Base-by-base conservation (phyloP, 2,113 vertebrate genomes). In the Pterocles orientalis region DNA sequence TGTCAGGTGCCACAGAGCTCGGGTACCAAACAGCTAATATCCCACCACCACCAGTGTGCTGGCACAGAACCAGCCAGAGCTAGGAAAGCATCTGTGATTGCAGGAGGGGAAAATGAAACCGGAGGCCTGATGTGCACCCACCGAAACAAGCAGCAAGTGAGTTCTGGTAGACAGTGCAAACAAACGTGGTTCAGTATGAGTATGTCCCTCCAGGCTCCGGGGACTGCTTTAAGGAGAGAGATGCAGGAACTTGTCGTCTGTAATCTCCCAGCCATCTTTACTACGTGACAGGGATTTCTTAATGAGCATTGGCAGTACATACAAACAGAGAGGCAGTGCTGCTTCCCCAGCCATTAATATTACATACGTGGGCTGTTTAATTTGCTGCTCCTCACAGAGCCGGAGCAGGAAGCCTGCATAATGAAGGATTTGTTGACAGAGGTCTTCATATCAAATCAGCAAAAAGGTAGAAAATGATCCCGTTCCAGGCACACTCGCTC, bases 381-480 rank as follows among this genome's bases (percentile, higher is more conserved):
- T 92, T 92, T 48, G 83, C 82, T 91, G 83, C 1, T 85, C 78
- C 77, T 90, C 64, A 17, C 28, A 6, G 61, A 84, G 84, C 72
- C 0, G 1, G 76, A 69, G 92, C 65, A 73, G 90, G 78, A 83
- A 93, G 82, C n/a, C 78, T 93, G 92, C 83, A 86, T 83, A 94
- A 96, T 68, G 93, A 95, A 96, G 94, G 77, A 18, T 48, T 88
- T 90, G 86, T 94, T 95, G 96, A 95, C 94, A 96, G 88, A 94
- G 88, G 61, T 90, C 75, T 88, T 92, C 86, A 54, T 58, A 64
- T 76, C 82, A 66, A 65, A 95, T 91, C 88, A 85, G 90, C 60
- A 77, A 16, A 71, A n/a, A 86, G 80, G 82, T 7, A 76, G 73
- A 23, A 76, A 79, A 66, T 2, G 65, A 85, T 77, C 21, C 57